Evolutionary conservation across 2,888 invertebrate species (phyloP), one percentile per base, ranked within the genome.

Genomic region (Acanthopleura granulata): DNA sequence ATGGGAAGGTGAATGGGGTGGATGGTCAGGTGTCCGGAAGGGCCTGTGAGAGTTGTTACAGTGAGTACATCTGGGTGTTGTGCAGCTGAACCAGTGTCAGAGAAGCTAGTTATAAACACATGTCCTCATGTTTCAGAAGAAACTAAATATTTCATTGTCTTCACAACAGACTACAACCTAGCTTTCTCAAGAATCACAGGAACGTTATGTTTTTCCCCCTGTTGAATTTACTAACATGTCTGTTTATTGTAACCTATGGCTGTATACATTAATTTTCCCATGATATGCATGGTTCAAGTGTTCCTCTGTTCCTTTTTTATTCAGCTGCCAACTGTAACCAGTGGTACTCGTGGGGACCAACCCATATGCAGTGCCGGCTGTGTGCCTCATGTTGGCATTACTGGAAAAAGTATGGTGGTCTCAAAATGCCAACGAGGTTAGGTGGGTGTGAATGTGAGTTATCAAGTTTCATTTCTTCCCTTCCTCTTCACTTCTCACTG

Each of bases 341-440:
- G 92, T 99, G 99, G 99, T 98, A 97, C 91, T 94, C 96, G 71
- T 99, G 98, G 96, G 98, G 97, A 74, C 97, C 97, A 73, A 93
- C 96, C 80, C 96, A 97, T 90, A 94, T 96, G 93, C 95, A 96
- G 90, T 95, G 96, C 91, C 94, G 98, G 85, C 93, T 99, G 78
- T 99, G 99, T 91, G 95, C 95, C 85, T 92, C 93, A 22, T 99
- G 99, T 91, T 99, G 98, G 98, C 94, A 94, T 80, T 98, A 98
- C 91, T 99, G 99, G 98, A 99, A 98, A 91, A 97, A 97, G 91
- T 98, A 97, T 91, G 99, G 98, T 76, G 99, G 98, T 78, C 93
- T 99, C 73, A 97, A 97, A 92, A 88, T 89, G 87, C 89, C 90
- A 70, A 89, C 89, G 49, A 78, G 89, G 78, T 75, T 88, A 78